Percentiles rank a stretch among this genome's conserved stretches.
Evolutionary conservation across 2,888 invertebrate genomes (phyloP).

Genomic region (Andricus curvator): DNA sequence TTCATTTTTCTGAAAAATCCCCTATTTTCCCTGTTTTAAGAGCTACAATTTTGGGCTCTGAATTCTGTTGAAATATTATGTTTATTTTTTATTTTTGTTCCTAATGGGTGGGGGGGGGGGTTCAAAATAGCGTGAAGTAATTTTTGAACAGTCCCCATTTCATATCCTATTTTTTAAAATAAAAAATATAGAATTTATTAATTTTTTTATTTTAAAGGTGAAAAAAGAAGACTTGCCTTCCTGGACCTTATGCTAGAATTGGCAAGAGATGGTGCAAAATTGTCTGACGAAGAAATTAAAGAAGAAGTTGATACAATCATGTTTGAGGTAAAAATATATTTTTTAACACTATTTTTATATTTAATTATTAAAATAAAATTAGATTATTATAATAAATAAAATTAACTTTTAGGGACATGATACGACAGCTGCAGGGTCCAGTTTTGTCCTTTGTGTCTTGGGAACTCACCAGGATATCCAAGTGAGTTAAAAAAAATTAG

Average conservation of each 20-base stretch:
- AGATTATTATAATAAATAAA: neutral
- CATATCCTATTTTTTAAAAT: too few relatives aligned
- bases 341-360: neutral
- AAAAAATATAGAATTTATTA: too few relatives aligned
- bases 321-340: conserved; percentile 85
- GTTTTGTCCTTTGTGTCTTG: conserved; percentile 89
- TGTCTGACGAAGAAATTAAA: conserved; percentile 88
- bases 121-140: too few relatives aligned
- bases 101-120: too few relatives aligned
- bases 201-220: conserved; percentile 77
- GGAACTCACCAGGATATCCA: conserved; percentile 87
- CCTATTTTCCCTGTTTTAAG: too few relatives aligned
- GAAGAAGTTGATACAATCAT: conserved; percentile 93
- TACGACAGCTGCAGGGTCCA: conserved; percentile 90
- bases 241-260: conserved; percentile 91
- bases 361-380: neutral
- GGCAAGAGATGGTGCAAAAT: conserved; percentile 85
- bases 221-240: conserved; percentile 91
- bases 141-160: too few relatives aligned
- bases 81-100: too few relatives aligned
- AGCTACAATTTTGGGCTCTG: too few relatives aligned
- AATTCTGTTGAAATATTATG: too few relatives aligned
- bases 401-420: conserved; percentile 84
- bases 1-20: too few relatives aligned
- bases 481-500: conserved; percentile 61